A percentile compares a stretch with the other conserved stretches of the same genome.
These are phyloP conservation scores for Esox niger DNA, from an alignment of 2,113 vertebrate genomes.

Conservation along the genomic window DNA sequence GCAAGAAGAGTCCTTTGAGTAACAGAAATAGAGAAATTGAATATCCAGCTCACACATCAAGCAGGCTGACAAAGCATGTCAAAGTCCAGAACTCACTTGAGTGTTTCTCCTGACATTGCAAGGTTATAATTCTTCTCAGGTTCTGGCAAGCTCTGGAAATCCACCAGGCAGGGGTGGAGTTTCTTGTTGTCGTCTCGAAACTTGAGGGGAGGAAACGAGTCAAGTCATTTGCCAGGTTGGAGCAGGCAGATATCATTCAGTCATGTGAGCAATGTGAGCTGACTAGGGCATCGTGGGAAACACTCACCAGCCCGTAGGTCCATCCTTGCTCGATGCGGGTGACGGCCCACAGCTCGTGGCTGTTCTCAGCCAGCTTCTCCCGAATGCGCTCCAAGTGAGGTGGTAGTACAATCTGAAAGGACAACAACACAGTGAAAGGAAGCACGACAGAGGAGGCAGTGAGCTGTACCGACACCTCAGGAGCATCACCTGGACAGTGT, in stretches of 20 bases:
- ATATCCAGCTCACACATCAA: not conserved
- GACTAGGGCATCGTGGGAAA: not conserved
- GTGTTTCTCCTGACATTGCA: constrained; percentile 91
- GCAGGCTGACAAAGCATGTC: not conserved
- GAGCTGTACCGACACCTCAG: not conserved
- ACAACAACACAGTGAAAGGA: constrained; percentile 4
- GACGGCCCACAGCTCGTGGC: constrained; percentile 95
- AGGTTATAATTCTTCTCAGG: constrained; percentile 91
- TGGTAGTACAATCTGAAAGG: constrained; percentile 87
- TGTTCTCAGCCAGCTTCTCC: constrained; percentile 96
- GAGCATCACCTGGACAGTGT: constrained; percentile 84
- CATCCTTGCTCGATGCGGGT: constrained; percentile 97
- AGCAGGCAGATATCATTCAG: too few species aligned
- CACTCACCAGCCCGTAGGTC: constrained; percentile 87
- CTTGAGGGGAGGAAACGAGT: constrained; percentile 59
- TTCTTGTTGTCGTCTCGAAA: constrained; percentile 90
- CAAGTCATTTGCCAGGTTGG: not conserved
- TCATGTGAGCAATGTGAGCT: not conserved
- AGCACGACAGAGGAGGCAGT: not conserved
- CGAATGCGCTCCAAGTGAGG: constrained; percentile 92
- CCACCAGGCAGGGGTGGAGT: constrained; percentile 86
- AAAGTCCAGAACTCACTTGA: constrained; percentile 76
- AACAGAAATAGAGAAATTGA: not conserved
- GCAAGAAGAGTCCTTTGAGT: constrained; percentile 83
- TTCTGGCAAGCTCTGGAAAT: constrained; percentile 86